phyloP scores from a whole-genome alignment of 2,797 vertebrate species.

The Pachyuromys duprasi region DNA sequence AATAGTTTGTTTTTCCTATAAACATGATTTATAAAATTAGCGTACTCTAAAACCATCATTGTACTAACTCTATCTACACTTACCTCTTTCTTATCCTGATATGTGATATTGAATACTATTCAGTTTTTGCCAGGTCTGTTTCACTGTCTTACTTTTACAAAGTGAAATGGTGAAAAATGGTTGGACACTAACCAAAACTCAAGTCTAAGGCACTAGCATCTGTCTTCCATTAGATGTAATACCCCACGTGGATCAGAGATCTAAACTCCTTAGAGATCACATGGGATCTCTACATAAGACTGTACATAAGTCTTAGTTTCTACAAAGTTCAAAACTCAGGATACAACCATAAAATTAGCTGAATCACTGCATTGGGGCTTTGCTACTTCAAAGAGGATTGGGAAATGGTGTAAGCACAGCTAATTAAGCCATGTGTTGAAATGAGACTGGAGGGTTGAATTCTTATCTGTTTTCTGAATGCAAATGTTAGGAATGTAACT shows the following conservation, averaged over 20 bases:
- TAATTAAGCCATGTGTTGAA: conserved; percentile 78
- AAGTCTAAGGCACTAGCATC: conserved; percentile 32
- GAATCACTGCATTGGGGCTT: conserved; percentile 60
- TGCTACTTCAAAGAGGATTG: conserved; percentile 76
- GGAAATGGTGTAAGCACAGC: conserved; percentile 16
- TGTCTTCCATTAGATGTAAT: background rate
- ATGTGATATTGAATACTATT: background rate
- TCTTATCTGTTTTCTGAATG: conserved; percentile 72
- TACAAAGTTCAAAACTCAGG: conserved; percentile 64
- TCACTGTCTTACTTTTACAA: conserved; percentile 49
- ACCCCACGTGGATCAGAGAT: background rate
- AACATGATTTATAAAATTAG: conserved; percentile 23
- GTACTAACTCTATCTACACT: background rate
- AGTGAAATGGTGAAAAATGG: conserved; percentile 28
- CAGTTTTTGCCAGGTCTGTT: background rate
- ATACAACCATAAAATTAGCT: conserved; percentile 71
- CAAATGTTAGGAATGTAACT: conserved; percentile 54
- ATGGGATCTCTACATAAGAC: too few relatives aligned
- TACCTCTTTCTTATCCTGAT: background rate
- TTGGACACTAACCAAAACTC: background rate
- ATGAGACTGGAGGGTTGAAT: conserved; percentile 69
- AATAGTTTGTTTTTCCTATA: conserved; percentile 39
- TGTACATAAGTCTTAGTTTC: background rate
- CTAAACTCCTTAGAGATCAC: conserved; percentile 24
- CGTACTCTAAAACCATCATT: background rate